Percentiles rank a stretch among this genome's conserved stretches.
Evolutionary conservation across 2,888 invertebrate species (phyloP).

Genomic region (Coecobrya sp.): DNA sequence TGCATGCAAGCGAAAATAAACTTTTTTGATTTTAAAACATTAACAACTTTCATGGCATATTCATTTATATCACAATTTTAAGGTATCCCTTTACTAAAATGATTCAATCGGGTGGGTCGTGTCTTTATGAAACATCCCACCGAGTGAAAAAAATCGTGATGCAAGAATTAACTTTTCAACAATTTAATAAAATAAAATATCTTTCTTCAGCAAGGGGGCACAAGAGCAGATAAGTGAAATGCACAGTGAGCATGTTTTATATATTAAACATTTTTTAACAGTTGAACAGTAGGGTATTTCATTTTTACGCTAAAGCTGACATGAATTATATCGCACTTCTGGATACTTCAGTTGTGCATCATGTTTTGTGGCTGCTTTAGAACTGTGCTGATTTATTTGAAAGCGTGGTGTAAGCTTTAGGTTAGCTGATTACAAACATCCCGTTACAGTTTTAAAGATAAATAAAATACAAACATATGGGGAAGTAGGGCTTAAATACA

Average conservation of each 20-base stretch:
- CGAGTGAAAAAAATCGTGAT: conserved; percentile 49
- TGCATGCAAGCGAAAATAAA: conserved; percentile 30
- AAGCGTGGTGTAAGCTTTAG: neutral
- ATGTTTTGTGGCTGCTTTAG: neutral
- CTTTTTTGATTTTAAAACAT: too few relatives aligned
- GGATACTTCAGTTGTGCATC: neutral
- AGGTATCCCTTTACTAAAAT: too few relatives aligned
- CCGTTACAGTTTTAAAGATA: too few relatives aligned
- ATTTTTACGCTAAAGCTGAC: neutral
- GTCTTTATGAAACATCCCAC: neutral
- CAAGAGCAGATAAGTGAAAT: neutral
- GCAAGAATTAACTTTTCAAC: conserved; percentile 61
- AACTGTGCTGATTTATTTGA: too few relatives aligned
- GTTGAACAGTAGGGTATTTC: neutral
- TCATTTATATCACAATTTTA: too few relatives aligned
- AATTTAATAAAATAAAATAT: conserved; percentile 49
- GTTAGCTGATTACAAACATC: too few relatives aligned
- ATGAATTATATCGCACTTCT: neutral
- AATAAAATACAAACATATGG: neutral
- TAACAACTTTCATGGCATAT: too few relatives aligned
- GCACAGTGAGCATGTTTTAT: neutral
- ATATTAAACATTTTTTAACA: neutral
- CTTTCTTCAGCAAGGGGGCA: neutral
- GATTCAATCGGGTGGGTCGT: neutral
- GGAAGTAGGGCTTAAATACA: neutral